A percentile compares a stretch with the other conserved stretches of the same genome.
Evolutionary conservation across 2,113 vertebrate genomes (phyloP).

Genomic region (Melanocharis versteri): DNA sequence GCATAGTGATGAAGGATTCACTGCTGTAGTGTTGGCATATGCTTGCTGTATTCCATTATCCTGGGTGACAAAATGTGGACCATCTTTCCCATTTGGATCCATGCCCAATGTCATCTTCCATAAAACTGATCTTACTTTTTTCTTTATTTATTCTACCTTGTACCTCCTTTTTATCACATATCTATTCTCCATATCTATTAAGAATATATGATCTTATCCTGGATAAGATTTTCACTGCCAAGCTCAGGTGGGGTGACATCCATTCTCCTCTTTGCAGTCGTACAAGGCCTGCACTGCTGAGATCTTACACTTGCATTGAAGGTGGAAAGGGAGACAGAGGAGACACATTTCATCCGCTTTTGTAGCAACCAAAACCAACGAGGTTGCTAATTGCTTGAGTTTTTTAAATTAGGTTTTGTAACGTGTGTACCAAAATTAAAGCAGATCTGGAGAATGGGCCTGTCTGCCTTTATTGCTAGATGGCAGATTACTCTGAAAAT

Average conservation of each 20-base stretch:
- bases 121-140: not conserved
- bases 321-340: not conserved
- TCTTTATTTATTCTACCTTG: not conserved
- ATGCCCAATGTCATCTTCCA: not conserved
- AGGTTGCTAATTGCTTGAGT: not conserved
- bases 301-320: rapidly evolving
- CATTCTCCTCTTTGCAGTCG: not conserved
- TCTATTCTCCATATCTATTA: not conserved
- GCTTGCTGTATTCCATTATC: not conserved
- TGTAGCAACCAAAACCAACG: not conserved
- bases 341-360: not conserved
- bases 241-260: not conserved
- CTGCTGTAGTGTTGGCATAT: not conserved
- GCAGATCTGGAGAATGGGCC: not conserved
- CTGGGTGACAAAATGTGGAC: not conserved
- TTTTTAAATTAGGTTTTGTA: not conserved
- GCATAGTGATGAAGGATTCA: not conserved
- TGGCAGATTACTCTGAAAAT: not conserved
- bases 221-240: not conserved
- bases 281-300: not conserved
- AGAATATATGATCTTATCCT: not conserved
- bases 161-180: rapidly evolving
- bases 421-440: not conserved
- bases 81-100: not conserved
- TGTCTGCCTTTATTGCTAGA: not conserved